phyloP scores from a whole-genome alignment of 2,113 vertebrate species.

The Sus scrofa region T2T-Sscrofa CM000821.6:14200501-14201000 shows the following conservation, averaged over 20 bases:
- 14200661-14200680: constrained; percentile 29
- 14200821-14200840: neutral
- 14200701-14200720: neutral
- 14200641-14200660: neutral
- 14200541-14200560: no score
- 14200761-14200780: neutral
- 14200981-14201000: no score
- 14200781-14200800: neutral
- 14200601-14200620: constrained; percentile 53
- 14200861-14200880: no score
- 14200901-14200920: neutral
- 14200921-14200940: neutral
- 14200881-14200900: neutral
- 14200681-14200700: neutral
- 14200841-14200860: no score
- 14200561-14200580: no score
- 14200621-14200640: constrained; percentile 56
- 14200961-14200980: neutral
- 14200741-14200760: neutral
- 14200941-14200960: neutral
- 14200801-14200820: neutral
- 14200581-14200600: neutral
- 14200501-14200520: constrained; percentile 15
- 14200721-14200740: neutral
- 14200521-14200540: neutral